phyloP scores from a whole-genome alignment of 2,797 vertebrate genomes.

The Crax fasciolata region DNA sequence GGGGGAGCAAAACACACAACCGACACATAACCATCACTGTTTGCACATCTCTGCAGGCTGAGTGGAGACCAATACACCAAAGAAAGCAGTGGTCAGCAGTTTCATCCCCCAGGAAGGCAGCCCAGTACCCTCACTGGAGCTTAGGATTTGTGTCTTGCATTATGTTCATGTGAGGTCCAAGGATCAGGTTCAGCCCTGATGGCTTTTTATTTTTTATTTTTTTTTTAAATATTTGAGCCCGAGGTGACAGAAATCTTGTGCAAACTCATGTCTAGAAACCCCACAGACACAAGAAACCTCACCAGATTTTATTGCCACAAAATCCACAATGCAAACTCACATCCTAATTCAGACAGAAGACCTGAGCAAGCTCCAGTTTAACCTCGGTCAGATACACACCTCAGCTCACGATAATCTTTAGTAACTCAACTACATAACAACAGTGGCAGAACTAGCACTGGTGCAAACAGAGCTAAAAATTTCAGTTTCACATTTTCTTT shows the following conservation, averaged over 20 bases:
- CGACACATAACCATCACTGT: fast-evolving
- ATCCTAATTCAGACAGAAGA: neutral
- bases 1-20: neutral
- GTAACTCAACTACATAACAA: neutral
- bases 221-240: neutral
- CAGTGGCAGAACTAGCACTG: neutral
- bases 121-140: fast-evolving
- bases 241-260: neutral
- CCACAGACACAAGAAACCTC: neutral
- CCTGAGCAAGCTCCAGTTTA: neutral
- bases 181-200: neutral
- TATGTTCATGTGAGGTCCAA: fast-evolving
- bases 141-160: neutral
- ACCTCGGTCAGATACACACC: neutral
- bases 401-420: neutral
- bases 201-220: neutral
- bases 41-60: neutral
- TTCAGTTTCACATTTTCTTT: neutral
- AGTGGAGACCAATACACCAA: neutral
- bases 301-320: neutral
- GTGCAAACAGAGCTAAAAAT: neutral
- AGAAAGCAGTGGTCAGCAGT: neutral
- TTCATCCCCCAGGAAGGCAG: neutral
- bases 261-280: neutral
- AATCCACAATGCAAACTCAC: neutral